A percentile compares a stretch with the other conserved stretches of the same genome.
Evolutionary conservation across 2,113 vertebrate species (phyloP).

Genomic region (Camarhynchus parvulus): DNA sequence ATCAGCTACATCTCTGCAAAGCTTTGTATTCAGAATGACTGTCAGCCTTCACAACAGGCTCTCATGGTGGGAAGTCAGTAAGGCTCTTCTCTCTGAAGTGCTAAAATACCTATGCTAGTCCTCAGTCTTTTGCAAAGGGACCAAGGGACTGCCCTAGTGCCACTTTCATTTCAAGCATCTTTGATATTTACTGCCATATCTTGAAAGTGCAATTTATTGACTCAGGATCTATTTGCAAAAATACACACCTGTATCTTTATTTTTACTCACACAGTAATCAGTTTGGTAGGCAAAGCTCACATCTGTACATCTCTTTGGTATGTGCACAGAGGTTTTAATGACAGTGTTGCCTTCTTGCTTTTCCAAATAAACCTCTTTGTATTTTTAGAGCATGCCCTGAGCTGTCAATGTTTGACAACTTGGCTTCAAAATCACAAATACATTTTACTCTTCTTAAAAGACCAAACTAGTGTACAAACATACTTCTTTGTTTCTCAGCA

Average conservation of each 20-base stretch:
- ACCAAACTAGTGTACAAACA: rapidly evolving
- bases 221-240: not conserved
- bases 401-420: not conserved
- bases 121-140: not conserved
- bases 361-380: not conserved
- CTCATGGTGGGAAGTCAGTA: not conserved
- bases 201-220: not conserved
- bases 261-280: not conserved
- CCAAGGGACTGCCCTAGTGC: not conserved
- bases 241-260: not conserved
- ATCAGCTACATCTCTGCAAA: not conserved
- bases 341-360: not conserved
- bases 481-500: not conserved
- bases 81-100: not conserved
- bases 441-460: not conserved
- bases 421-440: not conserved
- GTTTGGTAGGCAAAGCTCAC: not conserved
- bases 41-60: rapidly evolving
- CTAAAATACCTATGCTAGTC: not conserved
- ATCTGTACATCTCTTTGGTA: not conserved
- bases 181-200: not conserved
- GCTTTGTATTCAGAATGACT: not conserved
- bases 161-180: not conserved
- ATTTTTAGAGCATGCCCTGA: not conserved
- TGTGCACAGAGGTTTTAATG: not conserved